Conservation (phyloP, 2,888 invertebrate species). For the Iphiclides podalirius region DNA sequence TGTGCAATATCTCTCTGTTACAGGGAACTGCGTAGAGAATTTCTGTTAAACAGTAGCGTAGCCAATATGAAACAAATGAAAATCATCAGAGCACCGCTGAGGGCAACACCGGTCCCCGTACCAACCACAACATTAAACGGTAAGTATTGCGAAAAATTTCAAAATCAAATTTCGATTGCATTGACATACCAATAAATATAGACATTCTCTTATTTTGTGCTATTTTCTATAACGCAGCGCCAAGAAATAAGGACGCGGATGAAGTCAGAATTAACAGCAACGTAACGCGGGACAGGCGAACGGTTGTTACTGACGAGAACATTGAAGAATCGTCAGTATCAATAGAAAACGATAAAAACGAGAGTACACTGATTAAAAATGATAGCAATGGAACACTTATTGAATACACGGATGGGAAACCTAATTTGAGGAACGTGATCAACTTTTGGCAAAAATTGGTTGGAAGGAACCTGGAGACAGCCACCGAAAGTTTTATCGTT, state of each 20-base stretch:
- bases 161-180: not conserved
- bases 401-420: constrained; percentile 24
- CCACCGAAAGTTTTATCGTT: constrained; percentile 1
- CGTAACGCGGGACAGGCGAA: constrained; percentile 10
- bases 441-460: constrained; percentile 33
- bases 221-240: not conserved
- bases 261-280: not conserved
- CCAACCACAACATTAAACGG: constrained; percentile 5
- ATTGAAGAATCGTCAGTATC: constrained; percentile 19
- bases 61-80: not conserved
- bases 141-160: constrained; percentile 2
- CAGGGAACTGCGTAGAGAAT: constrained; percentile 16
- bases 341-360: not conserved
- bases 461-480: not conserved
- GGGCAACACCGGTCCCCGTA: not conserved
- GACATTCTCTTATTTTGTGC: not conserved
- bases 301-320: constrained; percentile 10
- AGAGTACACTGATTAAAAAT: not conserved
- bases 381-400: no score
- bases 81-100: constrained; percentile 2
- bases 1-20: constrained; percentile 6
- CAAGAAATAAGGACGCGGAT: not conserved
- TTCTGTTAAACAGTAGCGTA: constrained; percentile 3
- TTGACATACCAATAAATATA: not conserved
- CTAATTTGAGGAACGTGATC: constrained; percentile 37